These are phyloP conservation scores for Pogoniulus pusillus DNA, from an alignment of 2,797 vertebrate genomes.

Conservation along the genomic window DNA sequence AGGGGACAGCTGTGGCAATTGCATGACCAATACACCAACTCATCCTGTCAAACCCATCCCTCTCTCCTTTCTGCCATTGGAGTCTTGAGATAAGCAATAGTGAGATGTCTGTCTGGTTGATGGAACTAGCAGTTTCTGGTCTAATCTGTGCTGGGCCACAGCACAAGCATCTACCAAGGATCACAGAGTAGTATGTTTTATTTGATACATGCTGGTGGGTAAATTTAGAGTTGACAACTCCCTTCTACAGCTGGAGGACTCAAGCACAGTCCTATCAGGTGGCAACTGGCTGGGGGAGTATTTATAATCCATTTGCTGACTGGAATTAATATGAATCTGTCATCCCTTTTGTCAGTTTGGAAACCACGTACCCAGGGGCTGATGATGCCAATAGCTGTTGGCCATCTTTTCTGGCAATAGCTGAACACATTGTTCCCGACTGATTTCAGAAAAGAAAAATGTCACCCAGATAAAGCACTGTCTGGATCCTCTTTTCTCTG, in stretches of 20 bases:
- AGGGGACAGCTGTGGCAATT: not conserved
- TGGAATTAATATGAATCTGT: slow-evolving; percentile 75
- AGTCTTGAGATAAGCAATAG: slow-evolving; percentile 29
- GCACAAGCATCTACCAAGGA: slow-evolving; percentile 22
- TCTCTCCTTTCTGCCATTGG: slow-evolving; percentile 58
- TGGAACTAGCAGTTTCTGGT: slow-evolving; percentile 59
- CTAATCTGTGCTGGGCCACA: slow-evolving; percentile 48
- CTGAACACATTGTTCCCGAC: slow-evolving; percentile 38
- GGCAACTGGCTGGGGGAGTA: slow-evolving; percentile 72
- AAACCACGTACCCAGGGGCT: not conserved
- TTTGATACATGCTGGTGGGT: slow-evolving; percentile 31
- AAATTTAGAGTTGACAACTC: slow-evolving; percentile 75
- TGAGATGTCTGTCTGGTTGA: slow-evolving; percentile 67
- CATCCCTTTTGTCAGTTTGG: slow-evolving; percentile 60
- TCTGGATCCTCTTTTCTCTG: not conserved
- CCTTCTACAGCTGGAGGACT: slow-evolving; percentile 62
- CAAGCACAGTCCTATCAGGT: slow-evolving; percentile 72
- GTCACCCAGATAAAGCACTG: slow-evolving; percentile 35
- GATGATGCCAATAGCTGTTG: slow-evolving; percentile 26
- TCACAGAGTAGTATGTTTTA: slow-evolving; percentile 37
- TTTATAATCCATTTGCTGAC: slow-evolving; percentile 77
- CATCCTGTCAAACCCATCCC: slow-evolving; percentile 48
- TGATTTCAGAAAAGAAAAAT: slow-evolving; percentile 53
- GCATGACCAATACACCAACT: not conserved
- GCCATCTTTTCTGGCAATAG: slow-evolving; percentile 38